A percentile compares a stretch with the other conserved stretches of the same genome.
Conservation (phyloP, 2,797 vertebrate genomes). For the Muscicapa striata region DNA sequence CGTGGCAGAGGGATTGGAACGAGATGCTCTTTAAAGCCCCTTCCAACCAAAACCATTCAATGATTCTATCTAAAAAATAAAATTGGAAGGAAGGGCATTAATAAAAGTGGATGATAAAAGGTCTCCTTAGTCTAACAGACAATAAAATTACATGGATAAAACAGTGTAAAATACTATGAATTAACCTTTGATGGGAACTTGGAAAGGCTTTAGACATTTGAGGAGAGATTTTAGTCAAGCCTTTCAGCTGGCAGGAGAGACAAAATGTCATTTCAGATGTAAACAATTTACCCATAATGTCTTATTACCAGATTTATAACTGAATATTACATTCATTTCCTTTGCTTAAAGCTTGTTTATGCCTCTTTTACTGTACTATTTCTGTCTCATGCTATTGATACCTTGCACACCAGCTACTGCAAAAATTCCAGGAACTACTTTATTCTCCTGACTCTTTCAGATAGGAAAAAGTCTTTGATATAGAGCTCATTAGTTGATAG, state of each 20-base stretch:
- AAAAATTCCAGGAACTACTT: background rate
- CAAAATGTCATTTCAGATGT: constrained; percentile 39
- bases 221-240: constrained; percentile 25
- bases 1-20: background rate
- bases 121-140: background rate
- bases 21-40: background rate
- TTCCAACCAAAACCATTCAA: background rate
- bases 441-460: background rate
- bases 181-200: constrained; percentile 44
- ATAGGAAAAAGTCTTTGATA: background rate
- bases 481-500: background rate
- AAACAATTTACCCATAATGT: constrained; percentile 27
- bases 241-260: background rate
- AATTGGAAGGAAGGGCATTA: background rate
- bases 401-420: background rate
- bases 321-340: constrained; percentile 29
- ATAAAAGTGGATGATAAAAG: background rate
- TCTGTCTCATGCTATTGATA: background rate
- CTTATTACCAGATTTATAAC: constrained; percentile 34
- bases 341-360: background rate
- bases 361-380: background rate
- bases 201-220: constrained; percentile 32
- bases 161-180: background rate
- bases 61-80: background rate
- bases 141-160: constrained; percentile 40